Percentiles rank a stretch among this genome's conserved stretches.
These are phyloP conservation scores for Rhyzopertha dominica DNA, from an alignment of 1,140 invertebrate species.

Conservation along the genomic window DNA sequence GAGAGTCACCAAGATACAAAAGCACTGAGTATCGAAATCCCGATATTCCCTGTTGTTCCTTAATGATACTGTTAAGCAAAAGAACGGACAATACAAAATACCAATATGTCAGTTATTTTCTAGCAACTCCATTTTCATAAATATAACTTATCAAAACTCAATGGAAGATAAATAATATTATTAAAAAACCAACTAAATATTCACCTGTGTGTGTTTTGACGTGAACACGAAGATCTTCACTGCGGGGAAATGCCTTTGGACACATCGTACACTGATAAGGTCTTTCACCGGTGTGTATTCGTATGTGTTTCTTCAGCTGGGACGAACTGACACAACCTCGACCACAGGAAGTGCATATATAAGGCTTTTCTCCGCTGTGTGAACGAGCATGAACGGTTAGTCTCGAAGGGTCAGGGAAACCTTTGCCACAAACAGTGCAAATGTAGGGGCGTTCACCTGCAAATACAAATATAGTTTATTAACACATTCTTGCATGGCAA, in stretches of 20 bases:
- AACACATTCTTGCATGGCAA: too few relatives aligned
- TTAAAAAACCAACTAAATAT: too few relatives aligned
- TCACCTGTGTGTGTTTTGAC: slow-evolving; percentile 39
- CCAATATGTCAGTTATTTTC: too few relatives aligned
- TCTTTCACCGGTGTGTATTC: slow-evolving; percentile 43
- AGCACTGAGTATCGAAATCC: too few relatives aligned
- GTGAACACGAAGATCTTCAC: slow-evolving; percentile 38
- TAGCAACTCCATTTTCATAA: too few relatives aligned
- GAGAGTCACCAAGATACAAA: too few relatives aligned
- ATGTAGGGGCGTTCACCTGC: slow-evolving; percentile 50
- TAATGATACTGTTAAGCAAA: too few relatives aligned
- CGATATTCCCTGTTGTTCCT: too few relatives aligned
- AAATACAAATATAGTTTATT: slow-evolving; percentile 14
- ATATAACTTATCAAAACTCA: too few relatives aligned
- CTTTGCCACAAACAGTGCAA: slow-evolving; percentile 45
- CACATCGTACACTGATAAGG: slow-evolving; percentile 39
- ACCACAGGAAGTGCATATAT: slow-evolving; percentile 56
- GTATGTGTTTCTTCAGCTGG: slow-evolving; percentile 46
- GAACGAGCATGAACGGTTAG: slow-evolving; percentile 49
- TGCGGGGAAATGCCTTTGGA: slow-evolving; percentile 38
- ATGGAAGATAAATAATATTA: too few relatives aligned
- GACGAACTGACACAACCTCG: slow-evolving; percentile 37
- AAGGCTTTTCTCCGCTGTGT: slow-evolving; percentile 63
- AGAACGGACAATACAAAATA: too few relatives aligned
- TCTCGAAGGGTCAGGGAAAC: slow-evolving; percentile 47